Conservation (phyloP, 1,140 invertebrate species). For the Brachionus sp. region DNA sequence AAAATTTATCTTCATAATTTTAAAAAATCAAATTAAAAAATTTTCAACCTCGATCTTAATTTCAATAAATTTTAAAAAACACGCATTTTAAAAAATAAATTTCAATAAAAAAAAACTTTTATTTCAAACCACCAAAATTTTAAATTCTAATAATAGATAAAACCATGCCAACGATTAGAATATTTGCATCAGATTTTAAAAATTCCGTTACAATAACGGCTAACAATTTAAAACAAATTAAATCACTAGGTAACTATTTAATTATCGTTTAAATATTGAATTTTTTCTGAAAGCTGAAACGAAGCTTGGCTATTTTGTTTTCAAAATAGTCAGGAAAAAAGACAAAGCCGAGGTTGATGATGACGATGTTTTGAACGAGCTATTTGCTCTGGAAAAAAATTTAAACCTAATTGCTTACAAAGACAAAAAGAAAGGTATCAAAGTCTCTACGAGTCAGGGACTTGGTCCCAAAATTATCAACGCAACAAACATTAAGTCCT, state of each 20-base stretch:
- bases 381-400: neutral
- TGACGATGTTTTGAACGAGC: neutral
- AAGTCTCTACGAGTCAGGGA: neutral
- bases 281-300: neutral
- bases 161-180: neutral
- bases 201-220: neutral
- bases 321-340: neutral
- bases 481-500: neutral
- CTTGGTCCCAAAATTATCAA: neutral
- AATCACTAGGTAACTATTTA: neutral
- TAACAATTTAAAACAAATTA: neutral
- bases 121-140: neutral
- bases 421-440: neutral
- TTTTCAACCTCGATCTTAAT: neutral
- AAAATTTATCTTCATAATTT: neutral
- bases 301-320: neutral
- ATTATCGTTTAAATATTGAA: neutral
- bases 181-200: neutral
- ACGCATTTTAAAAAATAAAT: neutral
- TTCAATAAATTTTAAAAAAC: neutral
- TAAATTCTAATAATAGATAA: neutral
- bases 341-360: neutral
- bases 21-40: neutral
- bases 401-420: neutral
- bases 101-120: neutral